Conservation (phyloP, 2,888 invertebrate genomes). For the Plebejus anna region DNA sequence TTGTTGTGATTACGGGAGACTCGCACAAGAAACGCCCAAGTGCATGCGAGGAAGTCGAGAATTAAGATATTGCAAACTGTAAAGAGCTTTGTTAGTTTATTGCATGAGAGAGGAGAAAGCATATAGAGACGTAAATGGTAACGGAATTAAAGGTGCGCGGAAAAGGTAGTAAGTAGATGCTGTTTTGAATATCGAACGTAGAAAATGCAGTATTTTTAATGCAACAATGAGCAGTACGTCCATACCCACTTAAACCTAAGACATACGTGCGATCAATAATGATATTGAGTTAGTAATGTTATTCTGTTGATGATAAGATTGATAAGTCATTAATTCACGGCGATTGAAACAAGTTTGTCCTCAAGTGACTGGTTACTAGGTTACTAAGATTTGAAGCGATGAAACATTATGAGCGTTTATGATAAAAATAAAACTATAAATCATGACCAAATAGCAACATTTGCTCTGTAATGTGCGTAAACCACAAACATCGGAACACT, state of each 20-base stretch:
- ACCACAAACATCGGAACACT: constrained; percentile 54
- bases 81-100: constrained; percentile 3
- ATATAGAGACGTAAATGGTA: neutral
- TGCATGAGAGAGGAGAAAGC: neutral
- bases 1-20: constrained; percentile 19
- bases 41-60: constrained; percentile 13
- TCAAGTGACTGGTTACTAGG: neutral
- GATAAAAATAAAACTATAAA: neutral
- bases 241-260: no score
- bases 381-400: neutral
- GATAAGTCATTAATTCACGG: no score
- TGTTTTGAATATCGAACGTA: neutral
- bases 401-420: neutral
- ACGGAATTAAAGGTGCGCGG: neutral
- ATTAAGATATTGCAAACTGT: constrained; percentile 12
- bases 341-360: no score
- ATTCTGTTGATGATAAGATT: no score
- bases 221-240: neutral
- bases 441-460: constrained; percentile 11
- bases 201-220: neutral
- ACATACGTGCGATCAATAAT: no score
- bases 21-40: neutral
- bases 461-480: constrained; percentile 41
- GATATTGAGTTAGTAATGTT: no score
- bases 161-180: neutral